Evolutionary conservation across 2,113 vertebrate species (phyloP).

Genomic region (human (Homo sapiens)): DNA sequence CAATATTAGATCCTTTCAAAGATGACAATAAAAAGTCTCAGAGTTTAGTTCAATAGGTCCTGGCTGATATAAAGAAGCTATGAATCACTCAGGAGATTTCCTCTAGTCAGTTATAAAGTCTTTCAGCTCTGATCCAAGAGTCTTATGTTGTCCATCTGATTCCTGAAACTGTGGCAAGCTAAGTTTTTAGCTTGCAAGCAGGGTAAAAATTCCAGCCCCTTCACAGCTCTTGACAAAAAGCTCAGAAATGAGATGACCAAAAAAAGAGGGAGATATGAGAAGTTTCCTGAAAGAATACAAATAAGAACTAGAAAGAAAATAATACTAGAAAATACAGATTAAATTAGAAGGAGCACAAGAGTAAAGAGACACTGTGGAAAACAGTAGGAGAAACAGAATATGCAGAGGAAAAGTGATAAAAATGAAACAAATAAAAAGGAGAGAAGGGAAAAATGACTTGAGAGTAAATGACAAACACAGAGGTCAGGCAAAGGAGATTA

Average conservation of each 20-base stretch:
- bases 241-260: neutral
- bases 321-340: neutral
- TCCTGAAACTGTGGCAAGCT: neutral
- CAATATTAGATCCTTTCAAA: neutral
- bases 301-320: neutral
- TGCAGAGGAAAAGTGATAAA: neutral
- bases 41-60: neutral
- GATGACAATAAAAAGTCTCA: neutral
- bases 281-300: neutral
- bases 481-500: neutral
- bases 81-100: neutral
- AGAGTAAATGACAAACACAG: neutral
- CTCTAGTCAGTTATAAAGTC: neutral
- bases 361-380: neutral
- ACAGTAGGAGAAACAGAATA: neutral
- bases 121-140: neutral
- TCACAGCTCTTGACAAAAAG: constrained; percentile 1
- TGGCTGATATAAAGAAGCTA: neutral
- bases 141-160: neutral
- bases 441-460: neutral
- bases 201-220: neutral
- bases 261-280: neutral
- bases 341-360: neutral
- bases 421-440: neutral
- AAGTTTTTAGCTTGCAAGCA: neutral